Evolutionary conservation across 2,113 vertebrate species (phyloP), one percentile per base, ranked within the genome.

Genomic region (Bubalus kerabau): DNA sequence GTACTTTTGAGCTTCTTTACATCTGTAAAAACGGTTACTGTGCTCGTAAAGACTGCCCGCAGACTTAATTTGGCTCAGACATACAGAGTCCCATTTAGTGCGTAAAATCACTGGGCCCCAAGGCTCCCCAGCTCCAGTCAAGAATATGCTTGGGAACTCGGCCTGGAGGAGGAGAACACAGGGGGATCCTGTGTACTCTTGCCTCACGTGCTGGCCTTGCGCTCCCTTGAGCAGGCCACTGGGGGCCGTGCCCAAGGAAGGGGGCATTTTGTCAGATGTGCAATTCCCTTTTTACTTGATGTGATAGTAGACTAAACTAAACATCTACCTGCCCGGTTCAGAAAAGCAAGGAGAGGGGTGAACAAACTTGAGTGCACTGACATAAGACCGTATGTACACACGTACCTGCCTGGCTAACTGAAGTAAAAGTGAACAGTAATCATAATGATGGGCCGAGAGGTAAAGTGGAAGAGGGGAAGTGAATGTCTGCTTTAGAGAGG

Each of bases 41-140:
- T 26, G 97, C 97, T 94, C 8, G 5, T 82, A 89, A 91, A 95
- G 90, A 16, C 24, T 10, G 92, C 95, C 94, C 91, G 89, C 92
- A 95, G 97, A 74, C 83, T 91, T 71, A n/a, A 48, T 87, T 87
- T 93, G 96, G 71, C 96, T 48, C 56, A 57, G 59, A 71, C 91
- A 94, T 91, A 97, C 87, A 97, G 96, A 93, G 96, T 87, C 71
- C 91, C 93, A 95, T 96, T 97, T 86, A 97, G 87, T 32, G 82
- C 7, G 0, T 16, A 30, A 40, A 71, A 46, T 71, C 56, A 2
- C 90, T 9, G 56, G 95, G 93, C 91, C 93, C 90, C 26, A 10
- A 12, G 11, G 80, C 67, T 90, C 83, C 97, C 85, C 84, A 74
- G 80, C 9, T 71, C 95, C 32, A 87, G 62, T 87, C 60, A 36